Evolutionary conservation across 2,888 invertebrate genomes (phyloP).

Genomic region (Cryptus viduatorius): DNA sequence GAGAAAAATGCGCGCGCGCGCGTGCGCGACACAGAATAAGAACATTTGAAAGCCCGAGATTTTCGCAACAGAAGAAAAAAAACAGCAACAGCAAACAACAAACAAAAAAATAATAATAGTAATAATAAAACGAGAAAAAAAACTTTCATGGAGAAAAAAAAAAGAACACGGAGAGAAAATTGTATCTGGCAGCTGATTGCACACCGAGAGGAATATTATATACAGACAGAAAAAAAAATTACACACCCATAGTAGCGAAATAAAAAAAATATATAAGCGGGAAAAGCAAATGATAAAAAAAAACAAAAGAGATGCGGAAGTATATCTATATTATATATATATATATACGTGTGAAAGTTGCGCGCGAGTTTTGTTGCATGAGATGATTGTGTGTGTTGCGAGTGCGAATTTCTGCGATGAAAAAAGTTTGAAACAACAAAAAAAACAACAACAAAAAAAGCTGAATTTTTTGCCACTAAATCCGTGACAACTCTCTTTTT

Average conservation of each 20-base stretch:
- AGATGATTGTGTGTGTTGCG: slow-evolving; percentile 46
- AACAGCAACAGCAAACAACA: slow-evolving; percentile 33
- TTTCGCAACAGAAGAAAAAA: slow-evolving; percentile 62
- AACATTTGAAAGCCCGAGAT: neutral
- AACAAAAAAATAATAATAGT: slow-evolving; percentile 54
- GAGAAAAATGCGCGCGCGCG: slow-evolving; percentile 63
- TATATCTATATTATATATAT: slow-evolving; percentile 62
- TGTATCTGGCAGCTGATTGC: slow-evolving; percentile 85
- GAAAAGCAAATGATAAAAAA: slow-evolving; percentile 50
- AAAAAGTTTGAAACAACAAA: slow-evolving; percentile 16
- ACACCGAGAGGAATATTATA: slow-evolving; percentile 77
- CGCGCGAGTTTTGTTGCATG: slow-evolving; percentile 40
- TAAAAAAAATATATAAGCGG: slow-evolving; percentile 45
- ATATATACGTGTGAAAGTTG: slow-evolving; percentile 49
- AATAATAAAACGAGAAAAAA: slow-evolving; percentile 77
- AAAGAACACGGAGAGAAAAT: slow-evolving; percentile 61
- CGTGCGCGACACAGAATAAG: no score
- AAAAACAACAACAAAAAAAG: slow-evolving; percentile 47
- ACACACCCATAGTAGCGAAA: slow-evolving; percentile 41
- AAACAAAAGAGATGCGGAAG: slow-evolving; percentile 59
- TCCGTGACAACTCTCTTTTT: slow-evolving; percentile 38
- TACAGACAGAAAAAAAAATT: slow-evolving; percentile 54
- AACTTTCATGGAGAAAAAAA: slow-evolving; percentile 56
- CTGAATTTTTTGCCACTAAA: slow-evolving; percentile 61
- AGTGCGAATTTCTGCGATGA: slow-evolving; percentile 55